phyloP scores from a whole-genome alignment of 2,797 vertebrate genomes.

The Paguma larvata region DNA sequence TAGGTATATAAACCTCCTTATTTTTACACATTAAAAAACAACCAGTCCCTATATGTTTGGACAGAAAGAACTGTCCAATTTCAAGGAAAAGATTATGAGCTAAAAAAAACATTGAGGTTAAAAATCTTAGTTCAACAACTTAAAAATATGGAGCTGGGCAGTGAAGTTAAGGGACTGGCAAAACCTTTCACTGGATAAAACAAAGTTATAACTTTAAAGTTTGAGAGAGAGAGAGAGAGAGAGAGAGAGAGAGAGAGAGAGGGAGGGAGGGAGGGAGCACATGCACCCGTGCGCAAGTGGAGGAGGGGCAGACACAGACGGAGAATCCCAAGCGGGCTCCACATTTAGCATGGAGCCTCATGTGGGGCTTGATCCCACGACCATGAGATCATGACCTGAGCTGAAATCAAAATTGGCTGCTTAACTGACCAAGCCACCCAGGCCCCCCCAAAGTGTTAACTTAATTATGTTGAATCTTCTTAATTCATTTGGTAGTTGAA shows the following conservation, averaged over 20 bases:
- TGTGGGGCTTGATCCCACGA: too few relatives aligned
- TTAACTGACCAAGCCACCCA: too few relatives aligned
- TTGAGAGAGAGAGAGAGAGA: too few relatives aligned
- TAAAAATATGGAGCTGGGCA: conserved; percentile 50
- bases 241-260: too few relatives aligned
- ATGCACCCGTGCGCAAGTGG: too few relatives aligned
- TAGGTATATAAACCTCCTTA: neutral
- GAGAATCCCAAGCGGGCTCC: too few relatives aligned
- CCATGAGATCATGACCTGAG: too few relatives aligned
- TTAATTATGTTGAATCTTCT: conserved; percentile 19
- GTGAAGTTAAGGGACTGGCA: conserved; percentile 11
- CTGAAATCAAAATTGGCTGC: too few relatives aligned
- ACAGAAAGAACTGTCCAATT: neutral
- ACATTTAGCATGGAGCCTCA: too few relatives aligned
- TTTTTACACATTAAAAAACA: neutral
- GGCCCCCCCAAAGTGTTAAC: neutral
- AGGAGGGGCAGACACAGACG: too few relatives aligned
- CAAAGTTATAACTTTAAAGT: neutral
- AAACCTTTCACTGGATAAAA: conserved; percentile 43
- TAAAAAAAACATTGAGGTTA: conserved; percentile 18
- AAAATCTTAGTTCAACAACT: conserved; percentile 43
- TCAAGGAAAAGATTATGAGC: neutral
- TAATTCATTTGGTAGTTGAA: conserved; percentile 48
- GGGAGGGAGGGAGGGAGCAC: too few relatives aligned
- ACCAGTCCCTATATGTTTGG: neutral